These are phyloP conservation scores for Graphium colonna DNA, from an alignment of 2,888 invertebrate species.

Conservation along the genomic window DNA sequence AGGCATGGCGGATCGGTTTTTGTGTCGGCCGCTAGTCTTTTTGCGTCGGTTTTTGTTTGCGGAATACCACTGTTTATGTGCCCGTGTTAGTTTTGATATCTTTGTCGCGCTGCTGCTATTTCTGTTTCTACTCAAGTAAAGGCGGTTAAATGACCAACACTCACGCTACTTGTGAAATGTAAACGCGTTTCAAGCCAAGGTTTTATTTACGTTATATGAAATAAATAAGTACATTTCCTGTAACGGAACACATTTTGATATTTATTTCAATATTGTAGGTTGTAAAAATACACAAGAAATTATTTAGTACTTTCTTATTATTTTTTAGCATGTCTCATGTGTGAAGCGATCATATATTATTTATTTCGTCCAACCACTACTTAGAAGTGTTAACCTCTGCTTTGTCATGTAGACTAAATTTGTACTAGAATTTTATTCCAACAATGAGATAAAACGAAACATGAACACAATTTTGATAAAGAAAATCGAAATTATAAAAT, in stretches of 20 bases:
- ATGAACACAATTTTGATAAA: no score
- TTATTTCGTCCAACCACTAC: no score
- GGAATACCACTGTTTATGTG: constrained; percentile 18
- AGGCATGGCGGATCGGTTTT: constrained; percentile 65
- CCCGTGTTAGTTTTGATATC: neutral
- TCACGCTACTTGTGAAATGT: neutral
- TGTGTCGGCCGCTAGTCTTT: constrained; percentile 59
- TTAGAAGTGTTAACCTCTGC: no score
- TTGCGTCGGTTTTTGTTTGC: constrained; percentile 44
- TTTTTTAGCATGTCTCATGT: no score
- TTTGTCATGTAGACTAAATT: no score
- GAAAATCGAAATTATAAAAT: no score
- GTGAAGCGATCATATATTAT: no score
- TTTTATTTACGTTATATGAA: neutral
- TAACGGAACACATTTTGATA: neutral
- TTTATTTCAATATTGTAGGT: neutral
- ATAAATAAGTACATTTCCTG: neutral
- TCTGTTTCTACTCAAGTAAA: neutral
- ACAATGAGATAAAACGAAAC: no score
- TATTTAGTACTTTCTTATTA: neutral
- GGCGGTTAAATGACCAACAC: neutral
- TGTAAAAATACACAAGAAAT: neutral
- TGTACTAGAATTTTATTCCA: no score
- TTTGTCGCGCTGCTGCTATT: neutral
- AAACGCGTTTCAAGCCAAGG: neutral